Conservation (phyloP, 2,113 vertebrate species). For the Crotalus viridis region DNA sequence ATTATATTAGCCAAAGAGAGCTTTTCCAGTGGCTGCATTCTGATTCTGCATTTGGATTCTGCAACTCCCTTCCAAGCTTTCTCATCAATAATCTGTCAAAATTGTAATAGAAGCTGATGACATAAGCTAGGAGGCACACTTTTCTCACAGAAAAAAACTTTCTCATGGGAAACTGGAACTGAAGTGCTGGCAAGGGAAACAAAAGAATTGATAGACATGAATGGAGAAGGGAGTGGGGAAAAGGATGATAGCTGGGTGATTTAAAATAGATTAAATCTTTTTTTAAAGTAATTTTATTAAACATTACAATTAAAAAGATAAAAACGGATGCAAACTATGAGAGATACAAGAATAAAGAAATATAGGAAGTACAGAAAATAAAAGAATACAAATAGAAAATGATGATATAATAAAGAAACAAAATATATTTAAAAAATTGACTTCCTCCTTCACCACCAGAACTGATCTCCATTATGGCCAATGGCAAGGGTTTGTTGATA, state of each 20-base stretch:
- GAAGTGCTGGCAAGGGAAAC: background rate
- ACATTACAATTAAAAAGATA: background rate
- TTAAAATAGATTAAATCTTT: background rate
- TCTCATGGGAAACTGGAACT: background rate
- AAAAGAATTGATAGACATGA: background rate
- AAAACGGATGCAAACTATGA: background rate
- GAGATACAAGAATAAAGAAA: background rate
- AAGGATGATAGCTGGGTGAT: background rate
- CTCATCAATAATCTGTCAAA: background rate
- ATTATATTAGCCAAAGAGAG: background rate
- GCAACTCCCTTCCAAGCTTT: background rate
- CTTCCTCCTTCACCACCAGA: background rate
- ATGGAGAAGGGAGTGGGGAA: background rate
- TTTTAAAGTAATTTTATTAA: background rate
- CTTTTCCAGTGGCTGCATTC: background rate
- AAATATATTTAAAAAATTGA: background rate
- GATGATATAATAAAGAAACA: background rate
- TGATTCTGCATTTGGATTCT: background rate
- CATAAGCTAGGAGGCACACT: background rate
- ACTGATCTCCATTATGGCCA: background rate
- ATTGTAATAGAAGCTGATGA: background rate
- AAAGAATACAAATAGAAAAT: background rate
- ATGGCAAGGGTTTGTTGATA: background rate
- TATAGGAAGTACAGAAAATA: background rate
- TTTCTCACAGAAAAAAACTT: background rate